phyloP scores from a whole-genome alignment of 2,113 vertebrate genomes.

The Lycaon pictus region DNA sequence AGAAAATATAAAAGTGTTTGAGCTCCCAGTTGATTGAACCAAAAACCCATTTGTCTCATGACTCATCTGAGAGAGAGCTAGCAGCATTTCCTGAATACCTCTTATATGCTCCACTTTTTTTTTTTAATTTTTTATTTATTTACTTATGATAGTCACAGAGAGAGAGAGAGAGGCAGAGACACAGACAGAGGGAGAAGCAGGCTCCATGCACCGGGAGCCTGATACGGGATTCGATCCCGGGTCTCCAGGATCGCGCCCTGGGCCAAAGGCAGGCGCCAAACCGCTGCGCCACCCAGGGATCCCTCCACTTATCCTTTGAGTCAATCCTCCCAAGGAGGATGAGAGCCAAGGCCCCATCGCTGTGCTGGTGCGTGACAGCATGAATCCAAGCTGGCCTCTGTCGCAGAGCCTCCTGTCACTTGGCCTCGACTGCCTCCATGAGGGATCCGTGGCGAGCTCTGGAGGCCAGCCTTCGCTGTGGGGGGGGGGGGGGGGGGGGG shows the following conservation, averaged over 20 bases:
- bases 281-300: no score
- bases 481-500: no score
- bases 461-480: neutral
- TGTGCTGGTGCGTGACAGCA: accelerated
- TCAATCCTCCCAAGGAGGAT: neutral
- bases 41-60: neutral
- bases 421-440: accelerated
- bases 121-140: no score
- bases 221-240: no score
- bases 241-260: no score
- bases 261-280: no score
- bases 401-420: neutral
- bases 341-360: neutral
- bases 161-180: no score
- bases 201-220: no score
- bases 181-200: no score
- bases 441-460: neutral
- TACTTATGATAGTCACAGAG: no score
- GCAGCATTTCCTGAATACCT: neutral
- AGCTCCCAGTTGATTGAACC: neutral
- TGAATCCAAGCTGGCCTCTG: accelerated
- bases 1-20: neutral
- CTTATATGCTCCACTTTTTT: neutral
- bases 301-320: neutral
- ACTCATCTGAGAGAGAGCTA: neutral